Evolutionary conservation across 53 echinoderm and acorn worm genomes (phyloP).

Genomic region (Hippasteria phrygiana): DNA sequence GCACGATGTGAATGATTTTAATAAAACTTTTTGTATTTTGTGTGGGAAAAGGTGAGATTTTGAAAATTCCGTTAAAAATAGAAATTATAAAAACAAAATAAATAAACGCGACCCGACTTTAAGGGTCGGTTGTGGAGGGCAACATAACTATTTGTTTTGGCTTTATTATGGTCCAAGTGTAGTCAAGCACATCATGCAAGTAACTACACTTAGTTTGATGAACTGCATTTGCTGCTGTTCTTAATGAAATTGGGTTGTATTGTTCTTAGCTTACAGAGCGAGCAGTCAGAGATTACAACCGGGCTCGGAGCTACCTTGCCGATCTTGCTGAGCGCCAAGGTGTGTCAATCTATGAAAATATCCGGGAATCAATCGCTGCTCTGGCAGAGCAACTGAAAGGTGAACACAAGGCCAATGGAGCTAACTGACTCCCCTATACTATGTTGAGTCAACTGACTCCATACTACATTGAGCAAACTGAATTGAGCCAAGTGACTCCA

Average conservation of each 20-base stretch:
- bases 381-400: slow-evolving; percentile 73
- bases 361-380: slow-evolving; percentile 74
- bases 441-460: background rate
- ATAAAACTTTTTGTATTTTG: no score
- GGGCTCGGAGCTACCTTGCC: slow-evolving; percentile 90
- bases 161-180: no score
- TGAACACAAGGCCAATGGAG: slow-evolving; percentile 1
- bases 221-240: background rate
- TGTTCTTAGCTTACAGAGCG: slow-evolving; percentile 77
- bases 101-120: no score
- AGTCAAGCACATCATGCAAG: background rate
- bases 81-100: background rate
- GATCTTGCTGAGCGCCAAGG: slow-evolving; percentile 87
- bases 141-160: no score
- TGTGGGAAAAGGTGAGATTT: no score
- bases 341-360: slow-evolving; percentile 83
- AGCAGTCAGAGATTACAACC: slow-evolving; percentile 90
- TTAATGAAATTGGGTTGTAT: background rate
- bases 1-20: no score
- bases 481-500: no score
- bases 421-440: background rate
- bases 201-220: background rate
- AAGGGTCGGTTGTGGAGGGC: no score
- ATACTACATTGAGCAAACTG: no score
- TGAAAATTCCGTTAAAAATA: background rate